phyloP scores from a whole-genome alignment of 2,888 invertebrate genomes.

The Napeogenes sylphis region DNA sequence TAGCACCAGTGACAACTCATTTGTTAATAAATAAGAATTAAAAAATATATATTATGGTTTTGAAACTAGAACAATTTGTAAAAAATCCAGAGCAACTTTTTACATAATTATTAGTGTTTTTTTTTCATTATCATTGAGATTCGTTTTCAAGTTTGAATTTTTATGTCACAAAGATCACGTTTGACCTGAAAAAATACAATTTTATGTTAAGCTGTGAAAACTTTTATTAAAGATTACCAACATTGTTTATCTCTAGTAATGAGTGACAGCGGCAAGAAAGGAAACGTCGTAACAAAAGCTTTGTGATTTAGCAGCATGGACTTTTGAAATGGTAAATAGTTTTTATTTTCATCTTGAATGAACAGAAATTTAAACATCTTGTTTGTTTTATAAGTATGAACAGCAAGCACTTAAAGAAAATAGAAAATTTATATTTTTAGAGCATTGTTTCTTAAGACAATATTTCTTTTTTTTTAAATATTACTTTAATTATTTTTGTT shows the following conservation, averaged over 20 bases:
- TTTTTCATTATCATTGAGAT: too few relatives aligned
- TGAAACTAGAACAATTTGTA: too few relatives aligned
- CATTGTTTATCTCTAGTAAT: neutral
- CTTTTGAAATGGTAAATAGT: neutral
- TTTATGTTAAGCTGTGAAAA: too few relatives aligned
- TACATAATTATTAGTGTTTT: too few relatives aligned
- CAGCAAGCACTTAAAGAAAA: neutral
- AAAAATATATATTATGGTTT: too few relatives aligned
- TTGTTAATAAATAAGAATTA: too few relatives aligned
- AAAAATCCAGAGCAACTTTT: too few relatives aligned
- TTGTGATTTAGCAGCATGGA: neutral
- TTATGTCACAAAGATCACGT: too few relatives aligned
- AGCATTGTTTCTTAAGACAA: neutral
- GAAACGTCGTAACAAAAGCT: neutral
- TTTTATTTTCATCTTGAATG: conserved; percentile 2
- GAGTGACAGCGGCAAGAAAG: neutral
- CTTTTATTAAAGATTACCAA: neutral
- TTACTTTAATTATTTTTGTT: neutral
- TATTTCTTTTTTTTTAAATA: neutral
- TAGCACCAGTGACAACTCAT: too few relatives aligned
- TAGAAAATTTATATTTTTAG: neutral
- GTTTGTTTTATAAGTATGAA: neutral
- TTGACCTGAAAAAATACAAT: too few relatives aligned
- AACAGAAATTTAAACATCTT: neutral
- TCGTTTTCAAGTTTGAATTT: too few relatives aligned